These are phyloP conservation scores for Caranx melampygus DNA, from an alignment of 2,113 vertebrate genomes.

Conservation along the genomic window DNA sequence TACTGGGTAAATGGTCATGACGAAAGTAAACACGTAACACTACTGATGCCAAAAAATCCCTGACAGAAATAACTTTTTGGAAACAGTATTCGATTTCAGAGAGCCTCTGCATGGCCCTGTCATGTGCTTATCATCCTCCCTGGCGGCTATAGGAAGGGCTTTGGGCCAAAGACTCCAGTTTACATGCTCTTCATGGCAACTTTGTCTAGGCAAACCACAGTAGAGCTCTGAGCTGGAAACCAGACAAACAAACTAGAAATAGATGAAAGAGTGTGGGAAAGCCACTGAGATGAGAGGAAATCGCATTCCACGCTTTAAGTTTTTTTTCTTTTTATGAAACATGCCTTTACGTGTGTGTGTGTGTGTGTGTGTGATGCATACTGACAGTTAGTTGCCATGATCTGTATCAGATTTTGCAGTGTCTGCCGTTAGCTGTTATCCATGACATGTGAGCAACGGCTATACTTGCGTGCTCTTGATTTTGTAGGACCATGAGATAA, in stretches of 20 bases:
- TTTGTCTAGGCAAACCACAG: conserved; percentile 30
- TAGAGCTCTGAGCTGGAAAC: conserved; percentile 39
- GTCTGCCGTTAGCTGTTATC: too few relatives aligned
- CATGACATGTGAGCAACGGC: not conserved
- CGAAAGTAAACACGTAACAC: conserved; percentile 2
- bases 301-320: conserved; percentile 13
- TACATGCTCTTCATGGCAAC: conserved; percentile 42
- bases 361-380: not conserved
- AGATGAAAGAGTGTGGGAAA: conserved; percentile 70
- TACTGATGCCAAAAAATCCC: conserved; percentile 14
- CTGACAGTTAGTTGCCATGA: not conserved
- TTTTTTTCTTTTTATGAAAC: conserved; percentile 1
- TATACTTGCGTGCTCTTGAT: not conserved
- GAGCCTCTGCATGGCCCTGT: conserved; percentile 31
- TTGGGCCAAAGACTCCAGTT: conserved; percentile 29
- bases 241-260: conserved; percentile 67
- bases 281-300: conserved; percentile 7
- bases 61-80: not conserved
- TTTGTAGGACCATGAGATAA: conserved; percentile 3
- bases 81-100: conserved; percentile 47
- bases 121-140: conserved; percentile 67
- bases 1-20: not conserved
- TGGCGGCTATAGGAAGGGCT: conserved; percentile 36
- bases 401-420: not conserved
- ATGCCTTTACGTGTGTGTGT: conserved; percentile 3